phyloP scores from a whole-genome alignment of 2,113 vertebrate genomes.

The Nyctibius bracteatus region DNA sequence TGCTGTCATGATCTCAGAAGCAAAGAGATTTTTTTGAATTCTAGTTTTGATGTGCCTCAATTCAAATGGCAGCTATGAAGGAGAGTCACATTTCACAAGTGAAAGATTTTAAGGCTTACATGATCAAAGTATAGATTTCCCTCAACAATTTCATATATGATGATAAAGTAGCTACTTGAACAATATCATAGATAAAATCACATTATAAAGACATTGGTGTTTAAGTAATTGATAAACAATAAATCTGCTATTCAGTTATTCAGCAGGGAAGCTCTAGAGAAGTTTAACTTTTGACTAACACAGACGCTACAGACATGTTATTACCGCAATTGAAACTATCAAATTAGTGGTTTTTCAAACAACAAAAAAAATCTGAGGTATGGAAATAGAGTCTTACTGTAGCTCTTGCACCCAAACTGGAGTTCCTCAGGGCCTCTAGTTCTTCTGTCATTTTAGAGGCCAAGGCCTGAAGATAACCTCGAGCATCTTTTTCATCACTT shows the following conservation, averaged over 20 bases:
- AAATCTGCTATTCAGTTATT: background rate
- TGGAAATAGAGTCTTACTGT: constrained; percentile 76
- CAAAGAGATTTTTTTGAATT: background rate
- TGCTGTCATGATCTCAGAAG: background rate
- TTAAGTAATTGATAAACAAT: background rate
- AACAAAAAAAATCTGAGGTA: background rate
- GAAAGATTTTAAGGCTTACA: background rate
- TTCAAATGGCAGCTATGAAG: background rate
- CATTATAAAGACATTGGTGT: background rate
- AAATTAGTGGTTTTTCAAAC: background rate
- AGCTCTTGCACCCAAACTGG: constrained; percentile 91
- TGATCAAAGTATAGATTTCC: background rate
- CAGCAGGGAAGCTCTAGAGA: background rate
- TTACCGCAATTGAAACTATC: background rate
- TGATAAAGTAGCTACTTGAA: background rate
- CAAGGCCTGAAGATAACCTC: constrained; percentile 95
- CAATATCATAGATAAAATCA: background rate
- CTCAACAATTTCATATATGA: background rate
- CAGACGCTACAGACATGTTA: background rate
- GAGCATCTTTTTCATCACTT: constrained; percentile 97
- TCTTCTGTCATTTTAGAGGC: constrained; percentile 99
- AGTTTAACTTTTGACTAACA: background rate
- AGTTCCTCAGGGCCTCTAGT: constrained; percentile 91
- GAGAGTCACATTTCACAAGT: background rate
- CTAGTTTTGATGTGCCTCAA: background rate